Evolutionary conservation across 2,888 invertebrate species (phyloP), one percentile per base, ranked within the genome.

Genomic region (Acrobasis suavella): DNA sequence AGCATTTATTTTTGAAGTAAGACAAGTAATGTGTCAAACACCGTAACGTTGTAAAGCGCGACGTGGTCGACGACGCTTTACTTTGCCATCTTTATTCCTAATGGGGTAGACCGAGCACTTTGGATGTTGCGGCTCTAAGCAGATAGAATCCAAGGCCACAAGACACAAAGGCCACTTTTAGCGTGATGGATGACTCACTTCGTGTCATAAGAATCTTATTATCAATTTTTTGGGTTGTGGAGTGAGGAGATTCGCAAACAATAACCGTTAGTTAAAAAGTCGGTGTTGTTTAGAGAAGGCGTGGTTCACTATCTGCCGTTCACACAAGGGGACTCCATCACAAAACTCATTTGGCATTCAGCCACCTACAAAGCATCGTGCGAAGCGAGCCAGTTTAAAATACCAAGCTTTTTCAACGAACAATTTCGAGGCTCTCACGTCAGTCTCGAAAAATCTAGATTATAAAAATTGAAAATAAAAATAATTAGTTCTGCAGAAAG

Each of bases 271-370:
- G 59, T 50, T 49, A 54, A n/a, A 39, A 60, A 49, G 54, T 61
- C 63, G 61, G 59, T 56, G 80, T 81, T 81, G 76, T 80, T 81
- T 76, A 76, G 80, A 73, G 72, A 76, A 76, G 75, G 78, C 78
- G 76, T 78, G 69, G 82, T 76, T 84, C 80, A 84, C 83, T 87
- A 86, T 87, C 82, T 82, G 80, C 82, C 81, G 81, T 79, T 82
- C 80, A 65, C 81, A 81, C 77, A 78, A 81, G 82, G 81, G 81
- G 85, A 82, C 86, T 87, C 80, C 86, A 87, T 90, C 86, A 86
- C 86, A 86, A 88, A 90, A 89, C 87, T 91, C 90, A 90, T 91
- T 91, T 91, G 91, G 91, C 91, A 91, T 89, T 83, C 89, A 85
- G 89, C 91, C 91, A 91, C 85, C 81, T 81, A 86, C 86, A 85